Evolutionary conservation across 2,113 vertebrate genomes (phyloP).

Genomic region (Platichthys stellatus): DNA sequence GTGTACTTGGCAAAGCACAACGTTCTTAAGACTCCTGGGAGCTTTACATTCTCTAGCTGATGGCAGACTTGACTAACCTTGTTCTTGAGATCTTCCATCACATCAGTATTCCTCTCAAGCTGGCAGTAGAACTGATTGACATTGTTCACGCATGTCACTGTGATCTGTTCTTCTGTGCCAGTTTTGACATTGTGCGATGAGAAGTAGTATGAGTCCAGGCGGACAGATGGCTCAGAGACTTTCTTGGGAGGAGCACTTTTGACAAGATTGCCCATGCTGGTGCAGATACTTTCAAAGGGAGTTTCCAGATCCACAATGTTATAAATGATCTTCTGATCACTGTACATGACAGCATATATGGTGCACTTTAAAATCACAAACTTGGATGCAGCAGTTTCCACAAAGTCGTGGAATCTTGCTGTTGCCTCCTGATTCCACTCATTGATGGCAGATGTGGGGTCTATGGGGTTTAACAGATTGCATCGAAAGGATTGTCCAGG

Average conservation of each 20-base stretch:
- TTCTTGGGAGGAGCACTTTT: slow-evolving; percentile 72
- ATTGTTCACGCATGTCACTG: slow-evolving; percentile 83
- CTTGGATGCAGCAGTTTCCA: slow-evolving; percentile 72
- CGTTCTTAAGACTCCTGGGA: slow-evolving; percentile 68
- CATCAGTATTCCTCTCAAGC: slow-evolving; percentile 81
- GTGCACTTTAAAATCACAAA: slow-evolving; percentile 87
- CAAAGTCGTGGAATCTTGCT: slow-evolving; percentile 85
- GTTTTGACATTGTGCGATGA: slow-evolving; percentile 89
- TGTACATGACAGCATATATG: slow-evolving; percentile 88
- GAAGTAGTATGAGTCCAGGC: slow-evolving; percentile 89
- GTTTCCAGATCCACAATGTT: slow-evolving; percentile 92
- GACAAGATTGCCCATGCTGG: slow-evolving; percentile 81
- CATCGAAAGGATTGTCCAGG: slow-evolving; percentile 92
- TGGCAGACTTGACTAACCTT: slow-evolving; percentile 78
- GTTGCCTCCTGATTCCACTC: slow-evolving; percentile 84
- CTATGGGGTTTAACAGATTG: slow-evolving; percentile 89
- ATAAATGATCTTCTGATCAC: slow-evolving; percentile 82
- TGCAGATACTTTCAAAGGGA: slow-evolving; percentile 89
- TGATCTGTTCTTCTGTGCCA: slow-evolving; percentile 88
- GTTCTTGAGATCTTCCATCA: slow-evolving; percentile 80
- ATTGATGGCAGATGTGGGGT: slow-evolving; percentile 78
- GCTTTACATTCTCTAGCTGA: slow-evolving; percentile 63
- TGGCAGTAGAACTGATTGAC: slow-evolving; percentile 90
- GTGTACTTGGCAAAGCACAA: slow-evolving; percentile 91
- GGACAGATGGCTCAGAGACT: slow-evolving; percentile 74